phyloP scores from a whole-genome alignment of 2,797 vertebrate species.

The Chaetodon trifasciatus region DNA sequence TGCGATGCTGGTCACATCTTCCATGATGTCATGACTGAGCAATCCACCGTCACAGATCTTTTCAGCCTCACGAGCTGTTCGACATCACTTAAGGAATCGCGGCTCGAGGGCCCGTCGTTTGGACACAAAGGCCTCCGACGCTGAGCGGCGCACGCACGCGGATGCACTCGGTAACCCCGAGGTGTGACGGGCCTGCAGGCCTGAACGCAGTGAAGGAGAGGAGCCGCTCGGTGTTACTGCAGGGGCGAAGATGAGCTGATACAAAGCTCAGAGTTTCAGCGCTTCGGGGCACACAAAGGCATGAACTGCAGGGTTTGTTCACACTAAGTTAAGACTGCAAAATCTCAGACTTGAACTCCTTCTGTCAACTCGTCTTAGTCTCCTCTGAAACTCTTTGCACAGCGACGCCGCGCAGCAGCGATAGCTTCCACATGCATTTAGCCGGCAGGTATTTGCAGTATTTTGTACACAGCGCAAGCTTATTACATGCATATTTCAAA shows the following conservation, averaged over 20 bases:
- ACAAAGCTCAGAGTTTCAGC: background rate
- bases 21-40: slow-evolving; percentile 2
- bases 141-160: background rate
- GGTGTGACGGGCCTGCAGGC: slow-evolving; percentile 34
- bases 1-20: background rate
- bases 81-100: slow-evolving; percentile 28
- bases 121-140: slow-evolving; percentile 23
- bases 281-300: slow-evolving; percentile 6
- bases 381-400: background rate
- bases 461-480: slow-evolving; percentile 64
- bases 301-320: background rate
- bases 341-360: background rate
- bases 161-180: background rate
- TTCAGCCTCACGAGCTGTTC: slow-evolving; percentile 30
- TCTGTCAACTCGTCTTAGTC: background rate
- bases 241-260: slow-evolving; percentile 46
- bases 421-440: slow-evolving; percentile 16
- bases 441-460: slow-evolving; percentile 35
- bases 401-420: background rate
- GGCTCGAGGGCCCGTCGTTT: background rate
- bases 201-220: slow-evolving; percentile 14
- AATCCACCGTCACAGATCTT: slow-evolving; percentile 26
- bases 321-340: background rate
- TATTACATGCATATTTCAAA: slow-evolving; percentile 58
- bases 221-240: slow-evolving; percentile 9